Conservation (phyloP, 1,140 invertebrate genomes). For the Cydia splendana region DNA sequence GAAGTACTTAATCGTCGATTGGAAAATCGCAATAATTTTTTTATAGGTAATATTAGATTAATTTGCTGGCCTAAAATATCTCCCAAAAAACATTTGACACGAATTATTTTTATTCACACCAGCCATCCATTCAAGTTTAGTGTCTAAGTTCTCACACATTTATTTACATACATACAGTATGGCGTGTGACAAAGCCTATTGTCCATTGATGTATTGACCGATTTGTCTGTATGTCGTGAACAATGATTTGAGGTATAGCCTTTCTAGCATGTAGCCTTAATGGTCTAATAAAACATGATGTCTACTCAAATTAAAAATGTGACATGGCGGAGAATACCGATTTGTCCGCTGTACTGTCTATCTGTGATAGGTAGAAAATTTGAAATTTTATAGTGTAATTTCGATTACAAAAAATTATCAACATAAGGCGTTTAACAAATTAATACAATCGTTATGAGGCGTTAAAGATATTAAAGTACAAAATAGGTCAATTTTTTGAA, state of each 20-base stretch:
- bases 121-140: not conserved
- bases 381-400: too few species aligned
- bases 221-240: not conserved
- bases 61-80: not conserved
- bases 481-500: too few species aligned
- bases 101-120: not conserved
- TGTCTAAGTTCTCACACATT: not conserved
- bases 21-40: not conserved
- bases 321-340: too few species aligned
- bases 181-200: not conserved
- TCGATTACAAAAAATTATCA: too few species aligned
- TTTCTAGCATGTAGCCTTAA: not conserved
- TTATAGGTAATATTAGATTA: not conserved
- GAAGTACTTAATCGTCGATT: not conserved
- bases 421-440: too few species aligned
- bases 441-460: too few species aligned
- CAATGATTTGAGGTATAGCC: not conserved
- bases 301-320: too few species aligned
- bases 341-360: too few species aligned
- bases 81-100: not conserved
- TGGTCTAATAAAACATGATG: not conserved
- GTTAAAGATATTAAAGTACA: too few species aligned
- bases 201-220: conserved; percentile 7
- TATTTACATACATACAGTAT: not conserved
- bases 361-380: too few species aligned